Base-by-base conservation (phyloP, 1,140 invertebrate species). In the Meloidogyne floridensis region DNA sequence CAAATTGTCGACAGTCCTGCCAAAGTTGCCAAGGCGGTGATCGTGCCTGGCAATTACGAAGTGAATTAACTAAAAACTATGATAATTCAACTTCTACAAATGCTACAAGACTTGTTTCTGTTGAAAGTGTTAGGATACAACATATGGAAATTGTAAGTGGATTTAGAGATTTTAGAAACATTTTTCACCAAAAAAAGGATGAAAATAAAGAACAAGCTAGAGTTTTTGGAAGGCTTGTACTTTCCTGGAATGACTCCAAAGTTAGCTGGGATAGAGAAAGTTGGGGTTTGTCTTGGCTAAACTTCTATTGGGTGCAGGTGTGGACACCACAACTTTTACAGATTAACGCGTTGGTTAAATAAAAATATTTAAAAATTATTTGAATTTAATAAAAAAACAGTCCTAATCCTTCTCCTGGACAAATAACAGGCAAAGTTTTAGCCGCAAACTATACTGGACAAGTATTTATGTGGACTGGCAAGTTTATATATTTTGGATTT, bases 261-360 rank as follows among this genome's bases (percentile, higher is more conserved):
- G 84, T 89, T 56, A 80, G 85, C 3, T 90, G 88, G 88, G 87
- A 90, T 79, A 86, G 86, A 75, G 86, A 90, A 15, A 81, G 84
- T 70, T 90, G 88, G 88, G 89, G 89, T 69, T 78, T 89, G 53
- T 86, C 83, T 47, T 89, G 88, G 88, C 80, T 89, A 4, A 90
- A 89, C 77, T 90, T 89, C 77, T 89, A 89, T 73, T 89, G 88
- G 88, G 84, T 89, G n/a, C 88, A 89, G 71, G 84, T 89, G 56
- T 89, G 89, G 89, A 88, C 89, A 11, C 88, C 88, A 7, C 87
- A 89, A 77, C 72, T 89, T 51, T 80, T 89, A 65, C 88, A 89
- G 77, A 89, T 89, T 54, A 89, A 89, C 79, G 83, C 88, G 87
- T 89, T 71, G 75, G 86, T 75, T 80, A 20, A 1, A 65, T 69